phyloP scores from a whole-genome alignment of 37 sponge, comb jelly and placozoan species.

The Haliclona indistincta region DNA sequence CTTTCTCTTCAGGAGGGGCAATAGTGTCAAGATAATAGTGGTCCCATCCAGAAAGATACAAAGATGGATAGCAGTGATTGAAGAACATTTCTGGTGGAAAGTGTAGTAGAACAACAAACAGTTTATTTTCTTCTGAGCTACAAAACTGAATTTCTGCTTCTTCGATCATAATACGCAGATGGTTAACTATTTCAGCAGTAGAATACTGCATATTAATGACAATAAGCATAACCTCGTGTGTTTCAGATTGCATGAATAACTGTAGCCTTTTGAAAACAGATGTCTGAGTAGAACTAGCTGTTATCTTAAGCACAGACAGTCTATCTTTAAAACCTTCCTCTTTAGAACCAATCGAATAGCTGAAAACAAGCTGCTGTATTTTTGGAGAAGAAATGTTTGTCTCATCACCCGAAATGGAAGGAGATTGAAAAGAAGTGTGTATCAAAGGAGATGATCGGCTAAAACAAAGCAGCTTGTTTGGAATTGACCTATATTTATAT shows the following conservation, averaged over 20 bases:
- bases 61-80: conserved; percentile 67
- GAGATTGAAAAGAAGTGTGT: too few relatives aligned
- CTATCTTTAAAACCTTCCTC: too few relatives aligned
- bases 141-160: conserved; percentile 41
- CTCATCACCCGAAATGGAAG: too few relatives aligned
- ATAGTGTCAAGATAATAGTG: too few relatives aligned
- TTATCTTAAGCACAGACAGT: conserved; percentile 64
- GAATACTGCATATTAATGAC: conserved; percentile 76
- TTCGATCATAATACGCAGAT: too few relatives aligned
- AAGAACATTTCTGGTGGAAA: too few relatives aligned
- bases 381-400: too few relatives aligned
- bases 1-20: too few relatives aligned
- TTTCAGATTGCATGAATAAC: conserved; percentile 20
- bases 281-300: conserved; percentile 42
- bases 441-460: conserved; percentile 62
- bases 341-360: too few relatives aligned
- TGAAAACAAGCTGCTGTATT: too few relatives aligned
- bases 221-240: conserved; percentile 16
- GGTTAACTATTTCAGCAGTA: conserved; percentile 78
- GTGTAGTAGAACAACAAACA: conserved; percentile 85
- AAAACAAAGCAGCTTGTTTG: conserved; percentile 79
- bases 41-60: too few relatives aligned
- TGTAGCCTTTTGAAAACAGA: conserved; percentile 31
- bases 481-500: too few relatives aligned
- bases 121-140: conserved; percentile 63